Evolutionary conservation across 2,888 invertebrate species (phyloP).

Genomic region (Malthinus seriepunctatus): DNA sequence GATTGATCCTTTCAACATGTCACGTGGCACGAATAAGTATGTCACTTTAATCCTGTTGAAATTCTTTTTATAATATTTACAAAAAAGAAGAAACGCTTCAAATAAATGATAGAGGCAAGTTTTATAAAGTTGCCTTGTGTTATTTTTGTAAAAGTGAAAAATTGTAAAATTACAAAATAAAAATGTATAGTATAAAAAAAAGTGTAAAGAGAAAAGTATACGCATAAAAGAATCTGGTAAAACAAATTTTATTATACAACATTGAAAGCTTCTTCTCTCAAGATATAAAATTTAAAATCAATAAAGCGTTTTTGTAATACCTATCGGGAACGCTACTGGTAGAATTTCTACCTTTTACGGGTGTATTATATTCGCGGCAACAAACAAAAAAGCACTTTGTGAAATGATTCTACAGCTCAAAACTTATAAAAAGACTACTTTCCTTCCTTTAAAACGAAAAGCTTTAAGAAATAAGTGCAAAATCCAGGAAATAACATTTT

Average conservation of each 20-base stretch:
- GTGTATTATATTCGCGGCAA: slow-evolving; percentile 28
- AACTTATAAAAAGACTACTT: slow-evolving; percentile 28
- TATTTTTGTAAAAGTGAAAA: slow-evolving; percentile 11
- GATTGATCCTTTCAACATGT: slow-evolving; percentile 25
- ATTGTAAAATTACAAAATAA: slow-evolving; percentile 11
- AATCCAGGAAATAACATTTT: slow-evolving; percentile 26
- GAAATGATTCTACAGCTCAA: slow-evolving; percentile 29
- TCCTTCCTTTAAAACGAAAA: slow-evolving; percentile 23
- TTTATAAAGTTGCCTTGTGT: slow-evolving; percentile 8
- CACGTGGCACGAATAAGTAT: slow-evolving; percentile 23
- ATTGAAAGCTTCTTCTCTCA: slow-evolving; percentile 23
- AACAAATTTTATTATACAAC: slow-evolving; percentile 24
- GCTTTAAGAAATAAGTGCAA: slow-evolving; percentile 22
- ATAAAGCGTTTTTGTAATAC: slow-evolving; percentile 27
- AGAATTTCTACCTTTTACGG: slow-evolving; percentile 25
- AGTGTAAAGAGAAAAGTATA: slow-evolving; percentile 11
- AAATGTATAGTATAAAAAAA: slow-evolving; percentile 12
- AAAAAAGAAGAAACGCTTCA: slow-evolving; percentile 22
- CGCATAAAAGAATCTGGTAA: slow-evolving; percentile 18
- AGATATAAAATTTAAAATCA: slow-evolving; percentile 28
- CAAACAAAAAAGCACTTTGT: slow-evolving; percentile 31
- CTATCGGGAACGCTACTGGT: slow-evolving; percentile 22
- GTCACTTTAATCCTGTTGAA: slow-evolving; percentile 25
- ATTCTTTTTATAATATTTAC: slow-evolving; percentile 24
- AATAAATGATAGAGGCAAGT: slow-evolving; percentile 20